Evolutionary conservation across 2,888 invertebrate genomes (phyloP).

Genomic region (Catocala fraxini): DNA sequence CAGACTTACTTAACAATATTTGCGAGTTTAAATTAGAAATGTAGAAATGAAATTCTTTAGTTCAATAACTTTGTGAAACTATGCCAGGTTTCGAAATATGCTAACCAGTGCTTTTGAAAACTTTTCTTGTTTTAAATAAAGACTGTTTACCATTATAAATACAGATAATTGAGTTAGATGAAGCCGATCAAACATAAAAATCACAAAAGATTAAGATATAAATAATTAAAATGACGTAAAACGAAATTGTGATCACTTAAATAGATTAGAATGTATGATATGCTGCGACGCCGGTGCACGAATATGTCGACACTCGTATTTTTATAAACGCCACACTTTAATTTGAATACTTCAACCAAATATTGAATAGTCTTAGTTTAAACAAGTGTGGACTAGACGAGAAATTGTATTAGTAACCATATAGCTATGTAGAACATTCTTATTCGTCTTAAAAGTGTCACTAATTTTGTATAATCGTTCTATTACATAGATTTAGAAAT

Average conservation of each 20-base stretch:
- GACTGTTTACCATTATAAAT: constrained; percentile 6
- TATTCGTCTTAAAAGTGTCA: neutral
- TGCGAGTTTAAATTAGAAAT: constrained; percentile 17
- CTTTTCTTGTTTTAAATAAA: constrained; percentile 15
- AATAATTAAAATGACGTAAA: no score
- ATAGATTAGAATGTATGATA: constrained; percentile 41
- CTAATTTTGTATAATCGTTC: neutral
- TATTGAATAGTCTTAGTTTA: constrained; percentile 21
- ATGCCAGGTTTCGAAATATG: constrained; percentile 17
- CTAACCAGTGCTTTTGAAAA: constrained; percentile 3
- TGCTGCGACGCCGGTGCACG: constrained; percentile 24
- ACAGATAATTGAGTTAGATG: no score
- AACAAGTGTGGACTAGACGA: constrained; percentile 22
- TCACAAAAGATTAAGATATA: constrained; percentile 5
- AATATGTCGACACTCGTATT: constrained; percentile 13
- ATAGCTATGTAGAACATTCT: constrained; percentile 11
- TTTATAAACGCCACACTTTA: constrained; percentile 1
- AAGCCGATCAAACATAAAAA: no score
- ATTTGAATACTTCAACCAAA: constrained; percentile 21
- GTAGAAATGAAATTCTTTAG: constrained; percentile 22
- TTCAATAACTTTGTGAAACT: constrained; percentile 30
- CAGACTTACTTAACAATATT: constrained; percentile 16
- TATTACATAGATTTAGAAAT: no score
- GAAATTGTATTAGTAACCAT: constrained; percentile 18
- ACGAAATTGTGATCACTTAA: constrained; percentile 32